phyloP scores from a whole-genome alignment of 2,888 invertebrate genomes.

The Venustoraphidia nigricollis region DNA sequence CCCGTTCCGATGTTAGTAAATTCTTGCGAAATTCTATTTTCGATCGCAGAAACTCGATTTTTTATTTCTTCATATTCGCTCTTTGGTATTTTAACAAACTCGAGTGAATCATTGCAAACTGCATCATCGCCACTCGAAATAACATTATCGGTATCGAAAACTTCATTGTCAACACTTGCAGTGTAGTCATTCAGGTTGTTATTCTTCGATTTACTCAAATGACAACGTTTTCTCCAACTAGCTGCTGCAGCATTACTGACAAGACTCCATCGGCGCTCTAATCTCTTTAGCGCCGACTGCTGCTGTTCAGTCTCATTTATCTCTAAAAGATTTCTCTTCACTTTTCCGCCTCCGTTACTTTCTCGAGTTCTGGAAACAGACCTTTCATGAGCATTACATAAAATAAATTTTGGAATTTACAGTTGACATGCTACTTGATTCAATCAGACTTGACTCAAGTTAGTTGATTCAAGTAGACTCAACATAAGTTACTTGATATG shows the following conservation, averaged over 20 bases:
- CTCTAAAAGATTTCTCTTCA: conserved; percentile 9
- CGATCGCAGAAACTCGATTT: conserved; percentile 56
- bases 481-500: no score
- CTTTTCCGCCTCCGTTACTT: conserved; percentile 14
- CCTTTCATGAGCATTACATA: no score
- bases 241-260: conserved; percentile 25
- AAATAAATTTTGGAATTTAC: no score
- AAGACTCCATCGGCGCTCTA: conserved; percentile 38
- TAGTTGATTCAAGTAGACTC: no score
- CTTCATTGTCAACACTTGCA: no score
- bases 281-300: conserved; percentile 12
- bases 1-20: conserved; percentile 29
- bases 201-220: no score
- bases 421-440: no score
- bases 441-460: no score
- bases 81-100: conserved; percentile 56
- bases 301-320: no score
- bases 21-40: conserved; percentile 52
- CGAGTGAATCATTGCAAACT: conserved; percentile 16
- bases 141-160: no score
- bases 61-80: conserved; percentile 66
- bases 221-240: conserved; percentile 1
- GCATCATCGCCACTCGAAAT: no score
- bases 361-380: conserved; percentile 10
- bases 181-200: no score